Conservation (phyloP, 2,113 vertebrate genomes). For the Triplophysa tibetana region DNA sequence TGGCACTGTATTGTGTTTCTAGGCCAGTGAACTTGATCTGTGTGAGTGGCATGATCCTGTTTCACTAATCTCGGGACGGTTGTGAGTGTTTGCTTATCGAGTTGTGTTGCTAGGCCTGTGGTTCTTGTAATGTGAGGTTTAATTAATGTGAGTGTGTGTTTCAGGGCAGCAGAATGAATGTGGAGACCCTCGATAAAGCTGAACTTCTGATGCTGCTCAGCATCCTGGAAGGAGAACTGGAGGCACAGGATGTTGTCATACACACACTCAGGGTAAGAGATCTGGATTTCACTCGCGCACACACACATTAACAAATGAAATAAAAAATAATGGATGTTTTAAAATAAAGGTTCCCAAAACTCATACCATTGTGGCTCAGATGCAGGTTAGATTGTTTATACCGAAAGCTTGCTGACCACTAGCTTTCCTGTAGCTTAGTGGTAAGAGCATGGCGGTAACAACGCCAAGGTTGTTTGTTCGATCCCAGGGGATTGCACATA, state of each 20-base stretch:
- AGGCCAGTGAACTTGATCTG: conserved; percentile 28
- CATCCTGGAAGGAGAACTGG: conserved; percentile 94
- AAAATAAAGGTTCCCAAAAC: not conserved
- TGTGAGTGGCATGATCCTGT: not conserved
- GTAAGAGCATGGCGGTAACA: no score
- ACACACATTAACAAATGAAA: conserved; percentile 17
- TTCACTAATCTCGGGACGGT: not conserved
- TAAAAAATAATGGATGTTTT: no score
- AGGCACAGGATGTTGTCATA: conserved; percentile 95
- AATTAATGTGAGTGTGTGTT: conserved; percentile 3
- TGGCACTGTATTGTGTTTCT: not conserved
- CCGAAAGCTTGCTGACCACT: no score
- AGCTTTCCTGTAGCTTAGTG: no score
- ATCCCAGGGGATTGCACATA: no score
- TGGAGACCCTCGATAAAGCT: conserved; percentile 96
- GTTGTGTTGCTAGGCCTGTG: conserved; percentile 9
- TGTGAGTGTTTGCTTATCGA: not conserved
- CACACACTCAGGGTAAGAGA: conserved; percentile 90
- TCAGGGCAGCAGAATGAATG: conserved; percentile 93
- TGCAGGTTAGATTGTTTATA: no score
- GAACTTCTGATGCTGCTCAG: conserved; percentile 95
- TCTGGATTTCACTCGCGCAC: not conserved
- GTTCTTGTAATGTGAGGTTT: not conserved
- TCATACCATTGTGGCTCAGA: not conserved
- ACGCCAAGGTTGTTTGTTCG: no score